phyloP scores from a whole-genome alignment of 1,140 invertebrate genomes.

The Trichomalopsis sarcophagae region DNA sequence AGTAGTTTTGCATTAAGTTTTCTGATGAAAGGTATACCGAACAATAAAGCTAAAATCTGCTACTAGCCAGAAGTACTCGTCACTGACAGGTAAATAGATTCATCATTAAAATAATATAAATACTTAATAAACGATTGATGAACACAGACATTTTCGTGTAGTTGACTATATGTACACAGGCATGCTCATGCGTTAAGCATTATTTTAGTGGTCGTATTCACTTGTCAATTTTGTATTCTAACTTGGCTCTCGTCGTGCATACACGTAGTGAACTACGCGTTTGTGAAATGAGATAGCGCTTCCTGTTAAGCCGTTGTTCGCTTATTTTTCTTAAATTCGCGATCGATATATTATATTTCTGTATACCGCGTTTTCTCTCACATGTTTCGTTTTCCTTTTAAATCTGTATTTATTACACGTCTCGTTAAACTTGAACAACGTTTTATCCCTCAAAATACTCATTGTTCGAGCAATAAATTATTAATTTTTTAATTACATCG shows the following conservation, averaged over 20 bases:
- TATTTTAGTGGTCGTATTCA: background rate
- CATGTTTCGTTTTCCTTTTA: conserved; percentile 32
- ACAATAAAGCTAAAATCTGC: background rate
- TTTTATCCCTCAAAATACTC: conserved; percentile 64
- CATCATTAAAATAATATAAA: conserved; percentile 4
- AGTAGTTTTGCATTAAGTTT: background rate
- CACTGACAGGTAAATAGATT: conserved; percentile 1
- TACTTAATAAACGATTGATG: background rate
- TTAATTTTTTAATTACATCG: conserved; percentile 69
- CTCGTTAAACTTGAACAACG: conserved; percentile 69
- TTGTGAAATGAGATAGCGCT: background rate
- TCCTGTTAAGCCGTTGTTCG: conserved; percentile 5
- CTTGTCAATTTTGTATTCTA: background rate
- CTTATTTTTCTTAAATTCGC: background rate
- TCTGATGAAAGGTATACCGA: background rate
- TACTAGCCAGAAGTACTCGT: background rate
- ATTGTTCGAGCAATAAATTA: conserved; percentile 59
- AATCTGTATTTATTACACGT: conserved; percentile 63
- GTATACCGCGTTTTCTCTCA: background rate
- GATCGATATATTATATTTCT: conserved; percentile 25
- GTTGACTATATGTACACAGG: conserved; percentile 63
- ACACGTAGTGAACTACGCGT: background rate
- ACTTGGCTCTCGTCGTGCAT: background rate
- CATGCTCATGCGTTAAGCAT: conserved; percentile 61
- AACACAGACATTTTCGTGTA: conserved; percentile 58